Evolutionary conservation across 2,888 invertebrate genomes (phyloP), one percentile per base, ranked within the genome.

Genomic region (Eupsilia transversa): DNA sequence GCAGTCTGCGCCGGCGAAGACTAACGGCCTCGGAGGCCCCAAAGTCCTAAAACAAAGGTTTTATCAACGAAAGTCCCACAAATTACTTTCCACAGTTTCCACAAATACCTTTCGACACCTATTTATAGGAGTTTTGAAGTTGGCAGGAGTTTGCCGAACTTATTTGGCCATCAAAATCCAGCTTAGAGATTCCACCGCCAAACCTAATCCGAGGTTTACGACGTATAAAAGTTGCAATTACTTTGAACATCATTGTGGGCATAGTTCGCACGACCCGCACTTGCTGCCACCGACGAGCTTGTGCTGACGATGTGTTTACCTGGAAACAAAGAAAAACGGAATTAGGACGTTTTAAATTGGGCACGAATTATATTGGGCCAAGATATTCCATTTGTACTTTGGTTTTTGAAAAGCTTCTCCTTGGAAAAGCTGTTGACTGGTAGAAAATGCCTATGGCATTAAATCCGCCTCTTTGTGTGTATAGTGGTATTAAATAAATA

Each of bases 211-310:
- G 35, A 61, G 76, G 61, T 86, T 87, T 85, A 87, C 77, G 88
- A 82, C 67, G 66, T 52, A 86, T 84, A 80, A 86, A 87, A 87
- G 65, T 87, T 79, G 65, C 83, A 77, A 86, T 87, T 86, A 87
- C 88, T 82, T 84, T 33, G 77, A 52, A 68, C 79, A 75, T 74
- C 57, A 78, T 73, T 77, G 54, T 57, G 66, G 70, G 49, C 6
- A 43, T 59, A 66, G 80, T 78, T 52, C 23, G 43, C 52, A 20
- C 61, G 77, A 41, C 27, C 49, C 64, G 66, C 56, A 70, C 86
- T 84, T 80, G 84, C 67, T 35, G 43, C n/a, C 65, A 4, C 30
- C 27, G 38, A 43, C 73, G 43, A 61, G 71, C 49, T 52, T 63
- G 49, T 60, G 61, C 27, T 56, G 67, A 52, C 67, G 30, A 41